phyloP scores from a whole-genome alignment of 2,113 vertebrate species.

The Catharus fuscescens region DNA sequence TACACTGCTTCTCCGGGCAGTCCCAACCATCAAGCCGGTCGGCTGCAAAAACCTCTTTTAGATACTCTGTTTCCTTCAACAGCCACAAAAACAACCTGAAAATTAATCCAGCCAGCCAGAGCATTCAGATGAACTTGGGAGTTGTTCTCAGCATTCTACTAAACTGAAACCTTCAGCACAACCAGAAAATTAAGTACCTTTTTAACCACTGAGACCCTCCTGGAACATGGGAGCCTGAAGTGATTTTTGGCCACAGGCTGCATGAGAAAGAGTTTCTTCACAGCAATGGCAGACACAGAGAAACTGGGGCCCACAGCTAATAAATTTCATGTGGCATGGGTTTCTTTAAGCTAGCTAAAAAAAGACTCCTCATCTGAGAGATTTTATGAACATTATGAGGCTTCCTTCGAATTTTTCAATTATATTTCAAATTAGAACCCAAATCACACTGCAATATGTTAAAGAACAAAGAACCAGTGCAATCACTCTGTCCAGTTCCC shows the following conservation, averaged over 20 bases:
- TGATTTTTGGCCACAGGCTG: accelerated
- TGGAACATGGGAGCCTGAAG: background rate
- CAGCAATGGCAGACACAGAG: background rate
- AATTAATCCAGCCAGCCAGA: background rate
- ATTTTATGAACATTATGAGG: background rate
- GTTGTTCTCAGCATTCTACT: background rate
- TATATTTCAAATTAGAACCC: background rate
- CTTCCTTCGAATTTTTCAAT: background rate
- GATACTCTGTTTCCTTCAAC: background rate
- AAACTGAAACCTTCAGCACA: background rate
- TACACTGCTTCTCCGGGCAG: background rate
- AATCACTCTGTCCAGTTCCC: background rate
- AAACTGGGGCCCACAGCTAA: background rate
- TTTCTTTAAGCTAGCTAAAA: background rate
- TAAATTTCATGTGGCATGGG: background rate
- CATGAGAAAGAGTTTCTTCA: background rate
- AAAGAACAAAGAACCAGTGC: background rate
- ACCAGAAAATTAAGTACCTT: background rate
- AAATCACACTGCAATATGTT: background rate
- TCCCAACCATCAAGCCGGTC: background rate
- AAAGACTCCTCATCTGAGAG: background rate
- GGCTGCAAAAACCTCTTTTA: background rate
- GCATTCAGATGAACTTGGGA: background rate
- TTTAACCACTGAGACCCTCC: background rate
- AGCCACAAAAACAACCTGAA: background rate